phyloP scores from a whole-genome alignment of 2,797 vertebrate genomes.

The Staurois parvus region DNA sequence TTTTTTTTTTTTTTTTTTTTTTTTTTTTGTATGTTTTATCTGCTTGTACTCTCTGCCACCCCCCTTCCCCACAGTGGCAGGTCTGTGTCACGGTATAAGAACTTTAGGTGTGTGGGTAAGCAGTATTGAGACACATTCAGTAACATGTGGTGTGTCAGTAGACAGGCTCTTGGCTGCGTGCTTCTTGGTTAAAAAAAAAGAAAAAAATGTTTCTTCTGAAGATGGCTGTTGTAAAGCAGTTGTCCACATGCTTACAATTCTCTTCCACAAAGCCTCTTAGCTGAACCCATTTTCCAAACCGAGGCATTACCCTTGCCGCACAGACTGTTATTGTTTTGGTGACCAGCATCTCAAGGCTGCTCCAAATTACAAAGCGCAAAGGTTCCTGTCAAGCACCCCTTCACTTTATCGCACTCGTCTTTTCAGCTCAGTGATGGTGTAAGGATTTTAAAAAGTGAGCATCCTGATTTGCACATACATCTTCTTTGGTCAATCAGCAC shows the following conservation, averaged over 20 bases:
- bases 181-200: not conserved
- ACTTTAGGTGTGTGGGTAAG: conserved; percentile 15
- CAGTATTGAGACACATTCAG: conserved; percentile 21
- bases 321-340: conserved; percentile 78
- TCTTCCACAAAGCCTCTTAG: conserved; percentile 40
- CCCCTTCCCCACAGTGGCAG: conserved; percentile 1
- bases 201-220: conserved; percentile 12
- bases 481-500: too few species aligned
- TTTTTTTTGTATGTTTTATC: conserved; percentile 44
- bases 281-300: not conserved
- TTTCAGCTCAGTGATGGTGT: not conserved
- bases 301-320: conserved; percentile 72
- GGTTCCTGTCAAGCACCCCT: conserved; percentile 62
- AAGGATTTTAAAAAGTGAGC: not conserved
- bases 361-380: conserved; percentile 49
- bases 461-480: too few species aligned
- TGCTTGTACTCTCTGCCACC: conserved; percentile 20
- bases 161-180: not conserved
- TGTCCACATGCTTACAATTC: conserved; percentile 22
- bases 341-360: conserved; percentile 70
- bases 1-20: not conserved
- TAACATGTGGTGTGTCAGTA: not conserved
- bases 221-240: not conserved
- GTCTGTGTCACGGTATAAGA: not conserved
- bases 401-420: conserved; percentile 15